Conservation (phyloP, 2,797 vertebrate species). For the Channallabes apus region DNA sequence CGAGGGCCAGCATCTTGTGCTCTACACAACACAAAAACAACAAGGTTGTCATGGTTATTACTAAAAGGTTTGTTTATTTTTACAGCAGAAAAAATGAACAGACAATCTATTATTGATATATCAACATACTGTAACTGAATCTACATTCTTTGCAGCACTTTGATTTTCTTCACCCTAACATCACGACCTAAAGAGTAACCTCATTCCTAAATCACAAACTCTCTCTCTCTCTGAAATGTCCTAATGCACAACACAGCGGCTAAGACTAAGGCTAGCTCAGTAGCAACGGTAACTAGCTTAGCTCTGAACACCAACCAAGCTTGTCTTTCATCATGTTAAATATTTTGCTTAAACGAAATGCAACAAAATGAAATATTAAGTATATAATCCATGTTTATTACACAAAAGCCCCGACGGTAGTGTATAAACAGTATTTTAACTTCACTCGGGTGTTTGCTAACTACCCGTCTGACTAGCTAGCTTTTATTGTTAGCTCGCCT, state of each 20-base stretch:
- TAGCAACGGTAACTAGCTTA: neutral
- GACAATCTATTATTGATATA: neutral
- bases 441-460: neutral
- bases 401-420: no score
- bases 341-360: neutral
- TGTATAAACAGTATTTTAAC: no score
- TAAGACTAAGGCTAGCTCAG: neutral
- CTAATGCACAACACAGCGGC: neutral
- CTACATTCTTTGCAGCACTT: neutral
- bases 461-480: neutral
- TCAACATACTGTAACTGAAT: neutral
- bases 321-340: no score
- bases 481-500: conserved; percentile 41
- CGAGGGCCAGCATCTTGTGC: conserved; percentile 90
- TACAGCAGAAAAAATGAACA: neutral
- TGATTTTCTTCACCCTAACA: neutral
- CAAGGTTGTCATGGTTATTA: no score
- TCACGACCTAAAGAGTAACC: neutral
- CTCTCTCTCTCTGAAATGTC: neutral
- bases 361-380: neutral
- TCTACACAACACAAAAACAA: conserved; percentile 69
- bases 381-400: neutral
- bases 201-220: neutral
- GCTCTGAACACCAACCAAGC: neutral
- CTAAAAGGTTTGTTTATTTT: neutral